Evolutionary conservation across 2,113 vertebrate species (phyloP), one percentile per base, ranked within the genome.

Genomic region (Strigops habroptila): DNA sequence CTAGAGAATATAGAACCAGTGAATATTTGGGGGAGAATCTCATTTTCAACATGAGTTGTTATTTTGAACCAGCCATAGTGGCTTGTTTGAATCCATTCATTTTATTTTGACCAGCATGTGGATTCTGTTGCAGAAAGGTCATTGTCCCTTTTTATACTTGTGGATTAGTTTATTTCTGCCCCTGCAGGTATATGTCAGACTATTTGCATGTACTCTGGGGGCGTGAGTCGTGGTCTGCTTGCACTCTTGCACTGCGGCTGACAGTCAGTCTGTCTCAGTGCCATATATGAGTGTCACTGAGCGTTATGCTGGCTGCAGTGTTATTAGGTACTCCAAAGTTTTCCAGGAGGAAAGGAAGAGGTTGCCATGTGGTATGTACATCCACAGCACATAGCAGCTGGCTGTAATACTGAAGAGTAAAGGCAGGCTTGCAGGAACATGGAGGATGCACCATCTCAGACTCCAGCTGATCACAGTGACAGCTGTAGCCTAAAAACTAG

Each of bases 151-250:
- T 82, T 43, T 44, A 24, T 33, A 11, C 1, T 1, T 12, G 8
- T 64, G 27, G 12, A 43, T 68, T 85, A 68, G 74, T 64, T 75
- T 65, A 35, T 81, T 94, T 75, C 75, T 94, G 39, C 10, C 39
- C 15, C 55, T 57, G 30, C 37, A 69, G 71, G 37, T 53, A 51
- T n/a, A 19, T 37, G 27, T 37, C 39, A 39, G 52, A 67, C 23
- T 0, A 1, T 55, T 59, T 86, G 28, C 43, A 18, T 22, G 18
- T 63, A 28, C 37, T 67, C 39, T 39, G 24, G 37, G 62, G 39
- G 31, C 17, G 7, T 19, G 35, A 82, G 33, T 30, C 0, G 0
- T 0, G 0, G 25, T 62, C 18, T 53, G 62, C 1, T 0, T 6
- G 18, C 43, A 28, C 51, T 63, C 0, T 0, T 6, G 16, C 43